Evolutionary conservation across 2,113 vertebrate species (phyloP).

Genomic region (Lathamus discolor): DNA sequence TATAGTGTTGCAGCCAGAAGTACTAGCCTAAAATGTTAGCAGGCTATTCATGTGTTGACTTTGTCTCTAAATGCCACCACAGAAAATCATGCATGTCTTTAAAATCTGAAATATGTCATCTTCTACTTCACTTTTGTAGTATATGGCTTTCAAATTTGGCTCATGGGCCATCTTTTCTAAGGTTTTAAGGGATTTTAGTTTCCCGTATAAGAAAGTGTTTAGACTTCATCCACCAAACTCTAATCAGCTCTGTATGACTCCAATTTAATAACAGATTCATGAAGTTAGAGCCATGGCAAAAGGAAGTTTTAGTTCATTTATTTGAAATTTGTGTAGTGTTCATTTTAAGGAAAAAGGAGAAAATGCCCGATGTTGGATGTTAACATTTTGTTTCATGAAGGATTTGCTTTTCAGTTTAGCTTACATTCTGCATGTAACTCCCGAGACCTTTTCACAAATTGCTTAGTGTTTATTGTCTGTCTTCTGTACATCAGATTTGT

Average conservation of each 20-base stretch:
- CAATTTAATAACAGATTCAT: neutral
- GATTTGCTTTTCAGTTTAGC: neutral
- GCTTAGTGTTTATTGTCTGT: neutral
- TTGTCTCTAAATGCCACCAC: fast-evolving
- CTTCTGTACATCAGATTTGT: neutral
- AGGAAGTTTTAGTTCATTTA: neutral
- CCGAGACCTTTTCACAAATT: neutral
- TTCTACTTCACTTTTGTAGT: neutral
- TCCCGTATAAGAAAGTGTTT: neutral
- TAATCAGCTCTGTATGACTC: neutral
- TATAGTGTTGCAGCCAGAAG: neutral
- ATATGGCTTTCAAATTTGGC: neutral
- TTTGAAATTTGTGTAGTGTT: neutral
- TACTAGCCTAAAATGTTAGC: neutral
- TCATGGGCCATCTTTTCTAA: neutral
- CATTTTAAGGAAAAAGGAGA: neutral
- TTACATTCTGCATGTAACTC: neutral
- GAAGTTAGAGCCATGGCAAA: neutral
- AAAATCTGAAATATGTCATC: neutral
- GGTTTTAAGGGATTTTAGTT: neutral
- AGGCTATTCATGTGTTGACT: neutral
- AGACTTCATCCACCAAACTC: neutral
- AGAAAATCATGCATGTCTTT: neutral
- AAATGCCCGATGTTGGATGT: neutral
- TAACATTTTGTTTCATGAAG: neutral